Evolutionary conservation across 1,140 invertebrate genomes (phyloP), one percentile per base, ranked within the genome.

Genomic region (Drosophila melanogaster): DNA sequence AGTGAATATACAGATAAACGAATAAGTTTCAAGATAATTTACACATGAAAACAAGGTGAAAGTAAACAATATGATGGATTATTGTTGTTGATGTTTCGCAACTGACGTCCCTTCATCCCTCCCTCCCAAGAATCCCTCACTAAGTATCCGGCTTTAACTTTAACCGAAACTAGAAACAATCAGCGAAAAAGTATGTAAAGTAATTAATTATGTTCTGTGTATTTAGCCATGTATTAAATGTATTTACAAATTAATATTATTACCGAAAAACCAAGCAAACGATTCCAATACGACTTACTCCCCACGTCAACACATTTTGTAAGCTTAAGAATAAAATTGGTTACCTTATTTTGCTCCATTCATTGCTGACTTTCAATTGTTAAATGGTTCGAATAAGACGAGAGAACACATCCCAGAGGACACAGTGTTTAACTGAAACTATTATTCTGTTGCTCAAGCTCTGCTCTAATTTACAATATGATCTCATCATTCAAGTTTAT

Each of bases 401-500:
- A 58, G 41, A 59, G 7, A 72, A 43, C 17, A 67, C 4, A 19
- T 30, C 37, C 30, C 50, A 55, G 51, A 78, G 19, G 49, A 40
- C 62, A 22, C 30, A 54, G 79, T 75, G 40, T 70, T 57, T 49
- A 73, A 75, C 44, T 58, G 44, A 46, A 69, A 67, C 58, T 37
- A 60, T 3, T 46, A 58, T 65, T 79, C 60, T 81, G 65, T 62
- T 84, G 84, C 84, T 83, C 65, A 79, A 70, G 60, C 51, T 74
- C 73, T 90, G 81, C 83, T 90, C 78, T 84, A 77, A 69, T 69
- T 72, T 74, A 62, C 66, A 80, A 84, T 84, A 92, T 92, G 91
- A 89, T 92, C 91, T 92, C 89, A 92, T 92, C 91, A 92, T 92
- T 83, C 89, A 76, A 77, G 90, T 91, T 92, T 92, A 91, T 92